Evolutionary conservation across 2,888 invertebrate species (phyloP).

Genomic region (Hydropsyche betteni): DNA sequence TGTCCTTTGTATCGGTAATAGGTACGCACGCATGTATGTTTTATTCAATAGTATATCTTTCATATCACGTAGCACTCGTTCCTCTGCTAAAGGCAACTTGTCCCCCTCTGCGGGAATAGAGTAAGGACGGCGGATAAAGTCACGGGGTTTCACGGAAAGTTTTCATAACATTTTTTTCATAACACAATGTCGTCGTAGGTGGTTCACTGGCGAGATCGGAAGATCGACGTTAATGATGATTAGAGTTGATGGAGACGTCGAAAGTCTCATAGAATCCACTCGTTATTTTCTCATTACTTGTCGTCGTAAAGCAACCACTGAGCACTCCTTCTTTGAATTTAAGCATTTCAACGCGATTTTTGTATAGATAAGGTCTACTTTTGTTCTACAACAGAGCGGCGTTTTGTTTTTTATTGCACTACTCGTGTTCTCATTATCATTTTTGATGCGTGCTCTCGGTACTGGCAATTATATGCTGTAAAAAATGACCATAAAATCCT

Average conservation of each 20-base stretch:
- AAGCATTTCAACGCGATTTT: constrained; percentile 1
- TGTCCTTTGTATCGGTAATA: constrained; percentile 40
- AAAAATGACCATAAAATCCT: constrained; percentile 13
- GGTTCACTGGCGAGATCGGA: no score
- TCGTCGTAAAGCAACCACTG: constrained; percentile 2
- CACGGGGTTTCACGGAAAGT: no score
- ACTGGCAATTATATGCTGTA: constrained; percentile 16
- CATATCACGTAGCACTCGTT: constrained; percentile 45
- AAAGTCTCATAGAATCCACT: constrained; percentile 5
- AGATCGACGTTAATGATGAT: constrained; percentile 11
- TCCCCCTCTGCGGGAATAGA: constrained; percentile 2
- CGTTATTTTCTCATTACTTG: constrained; percentile 17
- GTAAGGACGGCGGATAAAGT: constrained; percentile 22
- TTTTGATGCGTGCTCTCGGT: constrained; percentile 19
- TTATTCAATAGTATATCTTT: constrained; percentile 46
- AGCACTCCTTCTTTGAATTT: constrained; percentile 12
- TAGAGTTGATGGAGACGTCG: constrained; percentile 6
- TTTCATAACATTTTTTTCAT: no score
- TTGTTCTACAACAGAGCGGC: neutral
- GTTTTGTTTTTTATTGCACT: constrained; percentile 1
- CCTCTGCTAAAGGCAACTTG: constrained; percentile 45
- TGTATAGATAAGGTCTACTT: neutral
- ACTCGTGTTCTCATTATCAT: constrained; percentile 14
- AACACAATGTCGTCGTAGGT: no score
- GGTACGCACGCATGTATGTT: constrained; percentile 40